A percentile compares a stretch with the other conserved stretches of the same genome.
phyloP scores from a whole-genome alignment of 2,888 invertebrate genomes.

The Adineta ricciae region DNA sequence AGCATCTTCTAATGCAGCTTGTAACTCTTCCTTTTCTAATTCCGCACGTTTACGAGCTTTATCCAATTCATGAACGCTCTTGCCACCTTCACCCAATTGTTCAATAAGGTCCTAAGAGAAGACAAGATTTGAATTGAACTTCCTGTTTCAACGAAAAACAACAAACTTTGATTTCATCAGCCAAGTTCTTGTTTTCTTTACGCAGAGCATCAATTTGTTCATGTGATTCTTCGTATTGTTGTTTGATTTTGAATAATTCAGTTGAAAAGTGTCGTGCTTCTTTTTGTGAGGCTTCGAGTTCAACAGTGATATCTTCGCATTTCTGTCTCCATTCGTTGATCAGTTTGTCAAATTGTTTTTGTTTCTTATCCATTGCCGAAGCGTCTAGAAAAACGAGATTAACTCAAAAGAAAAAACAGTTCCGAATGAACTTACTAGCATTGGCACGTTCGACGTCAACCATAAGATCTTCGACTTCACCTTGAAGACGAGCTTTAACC shows the following conservation, averaged over 20 bases:
- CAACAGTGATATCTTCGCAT: slow-evolving; percentile 86
- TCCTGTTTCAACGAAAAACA: no score
- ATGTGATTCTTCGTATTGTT: slow-evolving; percentile 87
- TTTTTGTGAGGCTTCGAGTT: slow-evolving; percentile 95
- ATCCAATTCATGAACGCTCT: slow-evolving; percentile 97
- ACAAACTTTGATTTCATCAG: slow-evolving; percentile 78
- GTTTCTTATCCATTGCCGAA: slow-evolving; percentile 90
- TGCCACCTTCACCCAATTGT: slow-evolving; percentile 98
- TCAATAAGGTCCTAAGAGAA: slow-evolving; percentile 72
- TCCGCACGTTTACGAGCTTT: slow-evolving; percentile 95
- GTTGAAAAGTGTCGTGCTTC: slow-evolving; percentile 99
- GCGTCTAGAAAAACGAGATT: slow-evolving; percentile 52
- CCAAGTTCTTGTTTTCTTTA: slow-evolving; percentile 89
- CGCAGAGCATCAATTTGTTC: slow-evolving; percentile 93
- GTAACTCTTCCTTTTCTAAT: slow-evolving; percentile 97
- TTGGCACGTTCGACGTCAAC: slow-evolving; percentile 92
- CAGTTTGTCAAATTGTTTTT: slow-evolving; percentile 99
- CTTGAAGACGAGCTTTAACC: slow-evolving; percentile 84
- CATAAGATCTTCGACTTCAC: slow-evolving; percentile 89
- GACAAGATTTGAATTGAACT: no score
- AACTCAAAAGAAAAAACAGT: background rate
- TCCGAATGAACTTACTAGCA: slow-evolving; percentile 54
- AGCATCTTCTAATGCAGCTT: slow-evolving; percentile 95
- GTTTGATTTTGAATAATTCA: slow-evolving; percentile 94
- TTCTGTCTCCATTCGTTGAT: slow-evolving; percentile 99